Conservation (phyloP, 2,113 vertebrate species). For the Thamnaconus septentrionalis region DNA sequence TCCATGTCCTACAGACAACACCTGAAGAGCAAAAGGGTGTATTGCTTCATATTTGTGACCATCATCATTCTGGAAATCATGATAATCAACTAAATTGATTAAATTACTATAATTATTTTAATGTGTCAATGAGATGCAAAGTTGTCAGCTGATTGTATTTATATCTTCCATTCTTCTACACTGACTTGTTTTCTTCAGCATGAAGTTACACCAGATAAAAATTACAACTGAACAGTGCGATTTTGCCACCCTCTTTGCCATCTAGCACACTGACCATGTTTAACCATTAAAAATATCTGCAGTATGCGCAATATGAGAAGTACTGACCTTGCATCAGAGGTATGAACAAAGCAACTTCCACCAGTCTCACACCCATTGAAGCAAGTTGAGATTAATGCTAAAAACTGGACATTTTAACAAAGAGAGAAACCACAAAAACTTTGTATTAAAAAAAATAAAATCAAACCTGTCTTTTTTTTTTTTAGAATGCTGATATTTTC, state of each 20-base stretch:
- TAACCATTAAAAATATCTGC: neutral
- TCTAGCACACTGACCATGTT: neutral
- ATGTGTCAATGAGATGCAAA: no score
- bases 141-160: no score
- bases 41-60: neutral
- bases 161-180: no score
- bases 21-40: conserved; percentile 1
- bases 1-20: neutral
- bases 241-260: neutral
- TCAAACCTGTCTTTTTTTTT: neutral
- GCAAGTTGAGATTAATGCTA: neutral
- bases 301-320: neutral
- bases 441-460: neutral
- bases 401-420: neutral
- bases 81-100: no score
- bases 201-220: no score
- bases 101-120: no score
- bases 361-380: conserved; percentile 16
- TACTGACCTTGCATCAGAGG: conserved; percentile 30
- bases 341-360: neutral
- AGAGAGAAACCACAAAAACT: neutral
- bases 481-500: no score
- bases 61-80: neutral
- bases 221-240: no score
- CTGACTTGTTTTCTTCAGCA: no score